Base-by-base conservation (phyloP, 1,140 invertebrate species). In the Rhizoglyphus robini region DNA sequence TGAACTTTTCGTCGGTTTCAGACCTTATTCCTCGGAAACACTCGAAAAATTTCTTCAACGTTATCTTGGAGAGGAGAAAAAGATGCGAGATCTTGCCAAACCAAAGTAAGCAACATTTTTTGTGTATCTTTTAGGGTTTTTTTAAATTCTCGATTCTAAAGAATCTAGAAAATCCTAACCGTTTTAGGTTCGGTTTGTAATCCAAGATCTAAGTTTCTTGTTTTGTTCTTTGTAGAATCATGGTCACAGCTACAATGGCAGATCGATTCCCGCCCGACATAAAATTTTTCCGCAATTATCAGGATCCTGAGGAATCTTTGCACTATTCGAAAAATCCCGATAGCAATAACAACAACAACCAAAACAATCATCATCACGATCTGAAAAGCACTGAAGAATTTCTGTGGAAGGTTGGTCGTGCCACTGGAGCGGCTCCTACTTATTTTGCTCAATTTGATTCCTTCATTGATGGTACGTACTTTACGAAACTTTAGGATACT, bases 361-460 rank as follows among this genome's bases (percentile, higher is more conserved):
- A n/a, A n/a, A n/a, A n/a, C n/a, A n/a, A n/a, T n/a, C n/a, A n/a
- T n/a, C n/a, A n/a, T 36, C 4, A 18, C 2, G 63, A 64, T 32
- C 11, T 46, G 8, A 59, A 51, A 29, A 25, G 46, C 5, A 30
- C n/a, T 25, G 63, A 67, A 47, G 20, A 41, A 23, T 57, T 41
- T 5, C 5, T 95, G 15, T 96, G 92, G 92, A 82, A 87, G 70
- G 88, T 86, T 0, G 92, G 88, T 0, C 79, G 92, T 63, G 86
- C 88, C 18, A 90, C 88, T n/a, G 94, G 93, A 4, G 93, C 94
- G 0, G 94, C 94, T 27, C 94, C 94, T 0, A 91, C 92, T 0
- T 98, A 94, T 77, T 98, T 97, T 73, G 80, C 82, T 63, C 30
- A 18, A 4, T 65, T 30, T 51, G 63, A 49, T 23, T 31, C 11